phyloP scores from a whole-genome alignment of 2,113 vertebrate genomes.

The Tetraodon nigroviridis region DNA sequence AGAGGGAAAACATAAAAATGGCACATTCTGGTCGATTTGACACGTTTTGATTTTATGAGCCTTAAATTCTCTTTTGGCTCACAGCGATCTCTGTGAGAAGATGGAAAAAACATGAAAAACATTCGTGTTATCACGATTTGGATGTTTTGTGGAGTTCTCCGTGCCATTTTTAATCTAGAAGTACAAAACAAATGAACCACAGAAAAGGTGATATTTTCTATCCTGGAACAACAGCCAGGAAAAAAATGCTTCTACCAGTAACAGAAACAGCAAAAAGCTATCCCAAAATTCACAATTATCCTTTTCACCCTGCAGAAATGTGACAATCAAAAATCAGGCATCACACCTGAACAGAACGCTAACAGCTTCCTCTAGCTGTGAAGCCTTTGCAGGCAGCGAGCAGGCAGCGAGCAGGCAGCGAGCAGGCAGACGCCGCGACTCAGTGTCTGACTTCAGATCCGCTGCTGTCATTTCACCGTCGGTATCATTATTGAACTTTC shows the following conservation, averaged over 20 bases:
- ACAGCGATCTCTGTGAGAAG: slow-evolving; percentile 25
- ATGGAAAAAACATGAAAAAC: slow-evolving; percentile 39
- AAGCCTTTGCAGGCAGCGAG: slow-evolving; percentile 38
- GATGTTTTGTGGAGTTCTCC: slow-evolving; percentile 42
- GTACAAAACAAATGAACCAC: slow-evolving; percentile 22
- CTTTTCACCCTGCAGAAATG: neutral
- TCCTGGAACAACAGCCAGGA: slow-evolving; percentile 5
- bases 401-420: slow-evolving; percentile 36
- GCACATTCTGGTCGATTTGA: slow-evolving; percentile 43
- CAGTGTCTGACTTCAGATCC: slow-evolving; percentile 51
- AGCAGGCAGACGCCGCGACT: slow-evolving; percentile 38
- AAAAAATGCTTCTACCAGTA: neutral
- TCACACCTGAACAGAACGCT: slow-evolving; percentile 19
- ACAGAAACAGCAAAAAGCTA: slow-evolving; percentile 22
- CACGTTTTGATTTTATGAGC: slow-evolving; percentile 32
- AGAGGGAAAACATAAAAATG: slow-evolving; percentile 1
- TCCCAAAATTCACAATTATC: slow-evolving; percentile 7
- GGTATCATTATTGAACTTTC: slow-evolving; percentile 55
- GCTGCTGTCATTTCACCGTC: slow-evolving; percentile 59
- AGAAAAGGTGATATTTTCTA: slow-evolving; percentile 20
- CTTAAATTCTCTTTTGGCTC: slow-evolving; percentile 46
- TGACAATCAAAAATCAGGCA: slow-evolving; percentile 20
- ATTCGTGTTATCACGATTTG: slow-evolving; percentile 36
- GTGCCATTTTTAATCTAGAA: slow-evolving; percentile 35
- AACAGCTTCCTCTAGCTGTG: slow-evolving; percentile 28